Evolutionary conservation across 1,140 invertebrate species (phyloP).

Genomic region (Delia radicum): DNA sequence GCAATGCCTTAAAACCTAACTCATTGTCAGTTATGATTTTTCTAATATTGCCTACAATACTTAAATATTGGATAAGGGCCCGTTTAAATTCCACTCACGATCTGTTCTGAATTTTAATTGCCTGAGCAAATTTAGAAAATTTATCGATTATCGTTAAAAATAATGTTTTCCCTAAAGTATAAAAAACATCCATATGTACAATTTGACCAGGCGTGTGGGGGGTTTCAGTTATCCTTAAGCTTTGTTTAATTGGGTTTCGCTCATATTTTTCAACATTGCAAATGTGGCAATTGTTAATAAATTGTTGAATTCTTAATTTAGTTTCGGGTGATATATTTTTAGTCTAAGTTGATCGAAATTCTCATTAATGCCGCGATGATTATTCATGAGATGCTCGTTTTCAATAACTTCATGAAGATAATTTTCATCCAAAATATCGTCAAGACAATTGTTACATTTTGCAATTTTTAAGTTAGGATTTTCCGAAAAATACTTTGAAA

Average conservation of each 20-base stretch:
- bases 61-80: not conserved
- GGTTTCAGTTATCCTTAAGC: not conserved
- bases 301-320: not conserved
- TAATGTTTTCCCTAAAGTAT: not conserved
- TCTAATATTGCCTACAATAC: not conserved
- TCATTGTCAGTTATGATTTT: not conserved
- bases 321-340: not conserved
- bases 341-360: not conserved
- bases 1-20: not conserved
- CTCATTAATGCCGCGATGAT: too few relatives aligned
- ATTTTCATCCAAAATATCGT: not conserved
- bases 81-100: not conserved
- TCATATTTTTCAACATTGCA: not conserved
- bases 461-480: not conserved
- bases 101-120: not conserved
- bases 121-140: not conserved
- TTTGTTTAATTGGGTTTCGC: not conserved
- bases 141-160: not conserved
- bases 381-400: slow-evolving; percentile 6
- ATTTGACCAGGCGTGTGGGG: not conserved
- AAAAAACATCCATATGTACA: not conserved
- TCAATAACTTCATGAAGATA: not conserved
- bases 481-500: not conserved
- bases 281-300: not conserved
- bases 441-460: not conserved